These are phyloP conservation scores for Ommatoiulus sabulosus DNA, from an alignment of 2,888 invertebrate species.

Conservation along the genomic window DNA sequence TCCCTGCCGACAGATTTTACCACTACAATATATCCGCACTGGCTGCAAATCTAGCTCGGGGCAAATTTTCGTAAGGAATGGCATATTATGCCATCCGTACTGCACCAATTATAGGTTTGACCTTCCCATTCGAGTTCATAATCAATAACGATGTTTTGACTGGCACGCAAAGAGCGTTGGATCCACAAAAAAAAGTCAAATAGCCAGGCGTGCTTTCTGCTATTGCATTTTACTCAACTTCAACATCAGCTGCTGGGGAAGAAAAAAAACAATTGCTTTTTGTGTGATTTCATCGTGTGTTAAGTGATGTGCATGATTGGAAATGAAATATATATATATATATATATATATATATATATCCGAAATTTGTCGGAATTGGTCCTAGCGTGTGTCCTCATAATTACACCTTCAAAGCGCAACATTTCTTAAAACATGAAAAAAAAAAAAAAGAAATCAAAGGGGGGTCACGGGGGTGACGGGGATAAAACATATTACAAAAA, in stretches of 20 bases:
- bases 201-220: not conserved
- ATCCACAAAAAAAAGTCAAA: not conserved
- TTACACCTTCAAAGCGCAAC: not conserved
- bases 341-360: not conserved
- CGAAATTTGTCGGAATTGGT: not conserved
- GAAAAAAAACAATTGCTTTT: not conserved
- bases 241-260: not conserved
- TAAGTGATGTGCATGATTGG: not conserved
- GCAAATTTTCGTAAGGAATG: not conserved
- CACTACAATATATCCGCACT: not conserved
- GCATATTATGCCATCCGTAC: conserved; percentile 26
- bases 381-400: not conserved
- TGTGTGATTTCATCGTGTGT: not conserved
- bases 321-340: not conserved
- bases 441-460: not conserved
- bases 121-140: not conserved
- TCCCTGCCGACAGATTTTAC: not conserved
- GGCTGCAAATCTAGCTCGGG: not conserved
- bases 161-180: not conserved
- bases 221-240: not conserved
- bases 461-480: not conserved
- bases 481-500: not conserved
- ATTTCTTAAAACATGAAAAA: not conserved
- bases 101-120: not conserved
- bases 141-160: conserved; percentile 11